A percentile compares a stretch with the other conserved stretches of the same genome.
These are phyloP conservation scores for Amiota mariae DNA, from an alignment of 2,888 invertebrate species.

Conservation along the genomic window DNA sequence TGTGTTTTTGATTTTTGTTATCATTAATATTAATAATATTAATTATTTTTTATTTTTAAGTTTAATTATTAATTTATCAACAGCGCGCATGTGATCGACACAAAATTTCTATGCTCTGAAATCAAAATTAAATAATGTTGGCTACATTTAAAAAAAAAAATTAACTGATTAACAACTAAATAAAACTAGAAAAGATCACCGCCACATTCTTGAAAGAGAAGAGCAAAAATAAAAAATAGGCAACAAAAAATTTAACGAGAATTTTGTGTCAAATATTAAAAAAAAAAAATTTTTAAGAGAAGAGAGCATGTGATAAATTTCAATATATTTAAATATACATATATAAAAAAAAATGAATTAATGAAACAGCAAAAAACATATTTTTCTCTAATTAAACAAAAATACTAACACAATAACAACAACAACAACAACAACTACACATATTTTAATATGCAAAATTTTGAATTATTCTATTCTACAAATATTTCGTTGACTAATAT, in stretches of 20 bases:
- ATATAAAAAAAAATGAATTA: neutral
- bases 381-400: slow-evolving; percentile 1
- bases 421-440: slow-evolving; percentile 23
- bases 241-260: neutral
- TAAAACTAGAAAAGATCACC: too few relatives aligned
- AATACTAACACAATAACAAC: neutral
- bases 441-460: slow-evolving; percentile 27
- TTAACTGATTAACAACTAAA: too few relatives aligned
- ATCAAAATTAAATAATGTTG: neutral
- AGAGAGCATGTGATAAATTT: slow-evolving; percentile 25
- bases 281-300: neutral
- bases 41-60: slow-evolving; percentile 50
- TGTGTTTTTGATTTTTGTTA: slow-evolving; percentile 1
- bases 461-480: slow-evolving; percentile 13
- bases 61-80: slow-evolving; percentile 58
- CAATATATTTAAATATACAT: neutral
- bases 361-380: neutral
- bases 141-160: neutral
- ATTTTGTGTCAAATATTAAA: slow-evolving; percentile 5
- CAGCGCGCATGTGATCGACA: slow-evolving; percentile 63
- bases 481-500: neutral
- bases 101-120: slow-evolving; percentile 40
- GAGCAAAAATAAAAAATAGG: neutral
- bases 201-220: too few relatives aligned
- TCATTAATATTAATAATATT: slow-evolving; percentile 3